Evolutionary conservation across 2,113 vertebrate genomes (phyloP), one percentile per base, ranked within the genome.

Genomic region (Dicerorhinus sumatrensis): DNA sequence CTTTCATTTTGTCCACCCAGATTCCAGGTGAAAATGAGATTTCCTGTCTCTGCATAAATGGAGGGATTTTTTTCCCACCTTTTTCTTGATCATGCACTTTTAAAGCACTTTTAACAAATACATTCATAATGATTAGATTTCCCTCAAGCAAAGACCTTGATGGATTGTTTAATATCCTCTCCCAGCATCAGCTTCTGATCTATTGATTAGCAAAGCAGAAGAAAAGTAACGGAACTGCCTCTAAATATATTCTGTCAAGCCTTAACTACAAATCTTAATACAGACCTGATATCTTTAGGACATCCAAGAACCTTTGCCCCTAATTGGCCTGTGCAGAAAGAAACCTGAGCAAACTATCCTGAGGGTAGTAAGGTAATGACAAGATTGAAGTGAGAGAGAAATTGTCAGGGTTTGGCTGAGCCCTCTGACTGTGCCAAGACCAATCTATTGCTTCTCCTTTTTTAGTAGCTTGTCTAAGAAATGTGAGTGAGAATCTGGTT

Each of bases 91-190:
- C 27, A 36, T 27, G 3, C 2, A 69, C 12, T 65, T 90, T 13
- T 9, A 33, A 51, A 91, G 17, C 9, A 62, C 70, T 91, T 91
- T 77, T 23, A 83, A 72, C 48, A 83, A 87, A 93, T 69, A 46
- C 5, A 18, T 77, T 91, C 17, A 42, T 88, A 60, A 20, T 76
- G 51, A 42, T 21, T 87, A 39, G 4, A 5, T 69, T 94, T 80
- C 65, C 79, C 56, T 97, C 65, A 20, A 96, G 39, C 77, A 86
- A n/a, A 91, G 39, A 85, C 42, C 36, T 76, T 97, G 87, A 92
- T 86, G 25, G 73, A 90, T 77, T 51, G 73, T 82, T 93, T 95
- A 91, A 91, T 97, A 77, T 92, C 23, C 25, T 79, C 31, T 79
- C 29, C 12, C 29, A 39, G 54, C 81, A 81, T 54, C 72, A 36